Evolutionary conservation across 35 echinoderm and acorn worm genomes (phyloP).

Genomic region (Strongylocentrotus purpuratus): DNA sequence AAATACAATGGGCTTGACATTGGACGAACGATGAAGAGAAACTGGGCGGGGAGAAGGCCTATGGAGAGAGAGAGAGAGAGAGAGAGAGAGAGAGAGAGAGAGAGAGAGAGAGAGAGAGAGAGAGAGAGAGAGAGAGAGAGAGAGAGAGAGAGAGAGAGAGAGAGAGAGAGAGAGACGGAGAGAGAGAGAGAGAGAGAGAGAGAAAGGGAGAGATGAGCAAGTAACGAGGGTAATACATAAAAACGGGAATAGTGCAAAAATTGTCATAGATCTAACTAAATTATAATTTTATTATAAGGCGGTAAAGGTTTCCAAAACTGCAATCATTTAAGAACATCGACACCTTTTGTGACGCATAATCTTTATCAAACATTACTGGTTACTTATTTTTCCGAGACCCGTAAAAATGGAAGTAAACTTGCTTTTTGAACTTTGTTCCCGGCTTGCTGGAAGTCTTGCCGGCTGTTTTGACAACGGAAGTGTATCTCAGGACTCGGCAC

Average conservation of each 20-base stretch:
- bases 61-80: neutral
- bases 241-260: neutral
- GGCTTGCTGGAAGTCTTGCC: neutral
- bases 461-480: neutral
- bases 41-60: neutral
- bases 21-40: neutral
- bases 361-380: neutral
- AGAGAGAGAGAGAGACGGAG: neutral
- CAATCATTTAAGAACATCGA: no score
- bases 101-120: no score
- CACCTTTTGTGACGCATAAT: no score
- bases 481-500: neutral
- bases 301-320: no score
- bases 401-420: constrained; percentile 5
- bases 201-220: neutral
- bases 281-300: no score
- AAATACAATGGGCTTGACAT: no score
- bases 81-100: neutral
- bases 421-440: neutral
- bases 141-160: neutral
- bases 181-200: no score
- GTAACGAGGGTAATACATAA: neutral
- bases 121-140: neutral
- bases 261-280: no score
- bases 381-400: neutral